Base-by-base conservation (phyloP, 2,113 vertebrate genomes). In the Ageneiosus marmoratus region DNA sequence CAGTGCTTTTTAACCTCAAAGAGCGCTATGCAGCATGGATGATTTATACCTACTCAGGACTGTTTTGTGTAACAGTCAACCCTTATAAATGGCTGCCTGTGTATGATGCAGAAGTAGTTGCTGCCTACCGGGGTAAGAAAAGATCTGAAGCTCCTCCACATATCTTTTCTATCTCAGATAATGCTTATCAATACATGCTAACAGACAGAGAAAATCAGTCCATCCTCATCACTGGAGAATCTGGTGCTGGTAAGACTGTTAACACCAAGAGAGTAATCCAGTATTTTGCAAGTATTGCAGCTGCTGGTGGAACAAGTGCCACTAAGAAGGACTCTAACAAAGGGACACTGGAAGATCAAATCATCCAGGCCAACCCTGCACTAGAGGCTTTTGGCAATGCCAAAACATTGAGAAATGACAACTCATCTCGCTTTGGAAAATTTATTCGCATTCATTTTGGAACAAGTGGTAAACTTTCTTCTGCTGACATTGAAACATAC, bases 371-470 rank as follows among this genome's bases (percentile, higher is more conserved):
- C 0, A 96, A 97, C 86, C 96, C 95, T 0, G 91, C 97, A 34
- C 91, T 98, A 77, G 96, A 98, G 89, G 96, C 96, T 77, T 97
- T 96, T 0, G 95, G 96, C 8, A 97, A 97, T 0, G 96, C 96
- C 89, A 97, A 97, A 92, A 98, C 97, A 0, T 0, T 95, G 86
- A 93, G 96, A 74, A 98, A 98, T 0, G 96, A 97, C 92, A 98
- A 97, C 89, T 97, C 96, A 0, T 98, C 95, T 0, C 94, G 94
- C 37, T 98, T 98, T 86, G 96, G 97, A 16, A 99, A 99, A 90
- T 98, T 98, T 88, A 98, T 98, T 82, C 90, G 95, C 62, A 98
- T 99, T 90, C 97, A 99, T 84, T 98, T 98, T 11, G 97, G 96
- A 83, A 92, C 91, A 0, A 98, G 96, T 0, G 96, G 97, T 12